A percentile compares a stretch with the other conserved stretches of the same genome.
Conservation (phyloP, 2,888 invertebrate species). For the Tachina grossa region DNA sequence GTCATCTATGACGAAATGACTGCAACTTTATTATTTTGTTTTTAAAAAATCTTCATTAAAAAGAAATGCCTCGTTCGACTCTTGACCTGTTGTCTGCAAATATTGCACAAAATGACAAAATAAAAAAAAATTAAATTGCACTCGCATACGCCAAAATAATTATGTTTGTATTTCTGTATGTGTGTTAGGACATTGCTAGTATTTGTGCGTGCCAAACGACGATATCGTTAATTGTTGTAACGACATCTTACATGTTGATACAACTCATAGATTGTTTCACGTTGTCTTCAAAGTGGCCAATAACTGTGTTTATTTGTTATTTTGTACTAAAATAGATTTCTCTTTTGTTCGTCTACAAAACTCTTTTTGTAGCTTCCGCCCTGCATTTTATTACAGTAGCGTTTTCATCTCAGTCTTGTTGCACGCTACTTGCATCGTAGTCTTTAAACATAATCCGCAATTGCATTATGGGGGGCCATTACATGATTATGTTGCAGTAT, state of each 20-base stretch:
- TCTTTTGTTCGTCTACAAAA: constrained; percentile 6
- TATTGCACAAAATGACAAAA: not conserved
- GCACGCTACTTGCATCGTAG: constrained; percentile 57
- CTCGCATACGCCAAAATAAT: not conserved
- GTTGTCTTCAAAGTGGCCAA: constrained; percentile 60
- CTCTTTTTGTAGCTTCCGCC: constrained; percentile 67
- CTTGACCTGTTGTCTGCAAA: too few relatives aligned
- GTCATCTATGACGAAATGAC: too few relatives aligned
- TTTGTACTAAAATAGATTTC: not conserved
- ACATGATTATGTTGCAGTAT: constrained; percentile 59
- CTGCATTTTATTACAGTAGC: constrained; percentile 64
- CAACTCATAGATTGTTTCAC: constrained; percentile 64
- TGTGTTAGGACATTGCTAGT: constrained; percentile 31
- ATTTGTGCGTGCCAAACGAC: constrained; percentile 64
- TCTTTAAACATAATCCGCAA: constrained; percentile 56
- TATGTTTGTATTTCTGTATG: not conserved
- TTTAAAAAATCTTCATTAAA: too few relatives aligned
- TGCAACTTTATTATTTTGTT: too few relatives aligned
- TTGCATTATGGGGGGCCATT: constrained; percentile 67
- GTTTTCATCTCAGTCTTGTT: constrained; percentile 48
- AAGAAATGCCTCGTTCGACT: too few relatives aligned
- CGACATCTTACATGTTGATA: constrained; percentile 68
- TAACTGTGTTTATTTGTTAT: constrained; percentile 53
- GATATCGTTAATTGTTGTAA: constrained; percentile 68
- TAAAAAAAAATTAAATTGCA: not conserved